phyloP scores from a whole-genome alignment of 2,888 invertebrate species.

The Nemotelus pantherinus region DNA sequence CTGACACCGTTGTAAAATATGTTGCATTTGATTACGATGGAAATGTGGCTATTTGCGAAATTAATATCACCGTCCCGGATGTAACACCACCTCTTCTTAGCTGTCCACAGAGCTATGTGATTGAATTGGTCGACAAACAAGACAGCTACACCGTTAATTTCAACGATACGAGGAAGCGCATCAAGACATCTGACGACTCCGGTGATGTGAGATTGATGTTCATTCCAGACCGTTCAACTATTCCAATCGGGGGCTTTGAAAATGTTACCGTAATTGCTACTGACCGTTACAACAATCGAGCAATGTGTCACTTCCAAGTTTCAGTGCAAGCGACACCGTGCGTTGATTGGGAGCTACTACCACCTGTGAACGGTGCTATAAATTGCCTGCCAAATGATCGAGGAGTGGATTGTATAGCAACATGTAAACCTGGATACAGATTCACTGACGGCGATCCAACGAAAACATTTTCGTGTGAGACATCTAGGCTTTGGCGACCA shows the following conservation, averaged over 20 bases:
- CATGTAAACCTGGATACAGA: slow-evolving; percentile 86
- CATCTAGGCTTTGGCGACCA: slow-evolving; percentile 85
- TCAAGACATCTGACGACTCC: slow-evolving; percentile 88
- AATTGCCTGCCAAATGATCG: slow-evolving; percentile 84
- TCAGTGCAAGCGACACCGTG: slow-evolving; percentile 94
- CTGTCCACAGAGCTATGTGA: slow-evolving; percentile 94
- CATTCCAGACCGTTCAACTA: slow-evolving; percentile 83
- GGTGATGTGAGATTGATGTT: slow-evolving; percentile 87
- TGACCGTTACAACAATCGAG: slow-evolving; percentile 88
- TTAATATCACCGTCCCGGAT: slow-evolving; percentile 94
- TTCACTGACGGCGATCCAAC: slow-evolving; percentile 91
- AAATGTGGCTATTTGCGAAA: slow-evolving; percentile 96
- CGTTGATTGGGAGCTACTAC: slow-evolving; percentile 92
- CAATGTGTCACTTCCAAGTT: slow-evolving; percentile 92
- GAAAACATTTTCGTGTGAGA: slow-evolving; percentile 87
- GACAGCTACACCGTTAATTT: slow-evolving; percentile 91
- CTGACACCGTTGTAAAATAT: slow-evolving; percentile 92
- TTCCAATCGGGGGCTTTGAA: slow-evolving; percentile 87
- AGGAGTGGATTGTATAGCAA: slow-evolving; percentile 88
- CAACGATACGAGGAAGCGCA: slow-evolving; percentile 85
- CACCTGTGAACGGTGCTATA: slow-evolving; percentile 87
- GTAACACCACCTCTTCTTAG: slow-evolving; percentile 89
- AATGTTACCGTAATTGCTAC: slow-evolving; percentile 91
- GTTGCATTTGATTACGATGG: slow-evolving; percentile 97
- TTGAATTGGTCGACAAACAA: slow-evolving; percentile 88